Evolutionary conservation across 2,888 invertebrate genomes (phyloP), one percentile per base, ranked within the genome.

Genomic region (Carcina quercana): DNA sequence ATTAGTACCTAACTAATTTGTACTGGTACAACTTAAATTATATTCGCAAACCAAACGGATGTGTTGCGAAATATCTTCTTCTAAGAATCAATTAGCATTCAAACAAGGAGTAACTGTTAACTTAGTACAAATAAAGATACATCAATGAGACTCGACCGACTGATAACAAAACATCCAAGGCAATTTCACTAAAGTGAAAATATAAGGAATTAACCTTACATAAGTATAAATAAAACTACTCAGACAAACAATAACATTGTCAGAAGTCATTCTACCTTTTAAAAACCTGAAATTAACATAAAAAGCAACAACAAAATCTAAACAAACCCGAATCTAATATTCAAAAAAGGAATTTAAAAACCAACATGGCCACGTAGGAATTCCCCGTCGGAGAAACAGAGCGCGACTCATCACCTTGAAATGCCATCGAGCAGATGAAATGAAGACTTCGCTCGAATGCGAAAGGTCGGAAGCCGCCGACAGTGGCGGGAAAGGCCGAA

Each of bases 401-500:
- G 11, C 25, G 30, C 15, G 7, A n/a, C 12, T 29, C 12, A 8
- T 17, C n/a, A 17, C 28, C 22, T 47, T 54, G 70, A 63, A 55
- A 80, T 80, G 79, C 57, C 49, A 66, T 64, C 59, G 66, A 65
- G 65, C 53, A 79, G 71, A 75, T 80, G 82, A 82, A 62, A 83
- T 83, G 83, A 83, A 82, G 80, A 82, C 83, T 47, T 65, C 82
- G 74, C 73, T 83, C 58, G 82, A 82, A 66, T 78, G 78, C 67
- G 82, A 83, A 64, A 75, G 80, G 55, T 66, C 75, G 47, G 83
- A 83, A 42, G 64, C 78, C 73, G 78, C 79, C 49, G 80, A 80
- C 29, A 72, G 62, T 54, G 74, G 86, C 53, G 73, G 86, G 42
- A 88, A 87, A 59, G 85, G 89, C 47, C 89, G 90, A 50, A 91